Evolutionary conservation across 2,797 vertebrate species (phyloP), one percentile per base, ranked within the genome.

Genomic region (Anniella stebbinsi): DNA sequence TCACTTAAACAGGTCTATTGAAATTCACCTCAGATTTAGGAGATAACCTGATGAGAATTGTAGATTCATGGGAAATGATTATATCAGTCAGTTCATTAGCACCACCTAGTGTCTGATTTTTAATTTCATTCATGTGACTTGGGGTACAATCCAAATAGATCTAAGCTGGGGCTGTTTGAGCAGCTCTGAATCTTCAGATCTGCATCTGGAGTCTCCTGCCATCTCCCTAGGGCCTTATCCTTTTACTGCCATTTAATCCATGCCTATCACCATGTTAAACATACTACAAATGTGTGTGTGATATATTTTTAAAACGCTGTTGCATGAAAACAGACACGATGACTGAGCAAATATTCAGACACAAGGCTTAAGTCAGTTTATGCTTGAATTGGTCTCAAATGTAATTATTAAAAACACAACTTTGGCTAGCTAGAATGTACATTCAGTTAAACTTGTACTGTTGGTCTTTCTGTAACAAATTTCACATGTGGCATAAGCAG

Each of bases 61-160:
- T 48, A 70, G 38, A 28, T 77, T 77, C 54, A 70, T 18, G 66
- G 13, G 66, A 69, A 51, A 87, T 45, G 8, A 67, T 86, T 7
- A 25, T 33, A 82, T 63, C 80, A 82, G 67, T 90, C 77, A 75
- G 45, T 82, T 88, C 23, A 38, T 57, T 76, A 90, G 89, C 80
- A 90, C 86, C 89, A 84, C 36, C 86, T 87, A 78, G 89, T 87
- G 89, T 84, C 87, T 87, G 25, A 67, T 69, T 60, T 51, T 48
- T 80, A 89, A 80, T 57, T 77, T 41, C 12, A 11, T 41, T 23
- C 17, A 13, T 54, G 15, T 70, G 41, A 18, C 15, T 86, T 41
- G 48, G 38, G 30, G 57, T 67, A 83, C 75, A 3, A 28, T 57
- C 33, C 30, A 82, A 63, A 73, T 2, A 72, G 54, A 57, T 23